Conservation (phyloP, 2,888 invertebrate genomes). For the Drosophila buzzatii region DNA sequence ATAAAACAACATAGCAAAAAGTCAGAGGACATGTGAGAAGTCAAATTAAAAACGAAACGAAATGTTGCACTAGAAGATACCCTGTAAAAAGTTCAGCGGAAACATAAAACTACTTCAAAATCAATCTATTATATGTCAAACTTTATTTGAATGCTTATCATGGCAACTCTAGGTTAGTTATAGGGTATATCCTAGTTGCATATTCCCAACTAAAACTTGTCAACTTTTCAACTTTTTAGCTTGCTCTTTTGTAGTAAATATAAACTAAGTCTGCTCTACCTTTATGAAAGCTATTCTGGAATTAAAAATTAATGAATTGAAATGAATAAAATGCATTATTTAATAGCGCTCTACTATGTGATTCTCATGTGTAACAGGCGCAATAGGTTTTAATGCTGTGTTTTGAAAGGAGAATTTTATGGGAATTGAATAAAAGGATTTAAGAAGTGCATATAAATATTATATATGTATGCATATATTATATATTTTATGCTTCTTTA, state of each 20-base stretch:
- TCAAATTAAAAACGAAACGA: background rate
- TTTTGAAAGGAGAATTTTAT: background rate
- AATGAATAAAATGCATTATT: background rate
- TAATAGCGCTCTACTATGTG: background rate
- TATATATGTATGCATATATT: too few relatives aligned
- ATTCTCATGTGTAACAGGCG: background rate
- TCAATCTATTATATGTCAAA: too few relatives aligned
- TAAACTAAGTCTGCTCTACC: background rate
- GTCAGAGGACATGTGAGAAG: constrained; percentile 17
- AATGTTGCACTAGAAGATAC: background rate
- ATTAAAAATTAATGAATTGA: background rate
- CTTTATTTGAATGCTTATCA: background rate
- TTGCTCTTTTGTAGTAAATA: background rate
- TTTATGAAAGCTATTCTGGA: background rate
- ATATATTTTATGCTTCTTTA: too few relatives aligned
- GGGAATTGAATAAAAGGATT: background rate
- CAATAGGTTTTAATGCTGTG: background rate
- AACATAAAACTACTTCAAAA: too few relatives aligned
- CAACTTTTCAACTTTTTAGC: too few relatives aligned
- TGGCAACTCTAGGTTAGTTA: fast-evolving
- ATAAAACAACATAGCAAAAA: constrained; percentile 6
- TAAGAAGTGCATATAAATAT: background rate
- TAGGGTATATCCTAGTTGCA: background rate
- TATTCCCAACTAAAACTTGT: background rate
- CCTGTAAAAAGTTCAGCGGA: background rate